Evolutionary conservation across 1,140 invertebrate species (phyloP), one percentile per base, ranked within the genome.

Genomic region (Lasioglossum baleicum): DNA sequence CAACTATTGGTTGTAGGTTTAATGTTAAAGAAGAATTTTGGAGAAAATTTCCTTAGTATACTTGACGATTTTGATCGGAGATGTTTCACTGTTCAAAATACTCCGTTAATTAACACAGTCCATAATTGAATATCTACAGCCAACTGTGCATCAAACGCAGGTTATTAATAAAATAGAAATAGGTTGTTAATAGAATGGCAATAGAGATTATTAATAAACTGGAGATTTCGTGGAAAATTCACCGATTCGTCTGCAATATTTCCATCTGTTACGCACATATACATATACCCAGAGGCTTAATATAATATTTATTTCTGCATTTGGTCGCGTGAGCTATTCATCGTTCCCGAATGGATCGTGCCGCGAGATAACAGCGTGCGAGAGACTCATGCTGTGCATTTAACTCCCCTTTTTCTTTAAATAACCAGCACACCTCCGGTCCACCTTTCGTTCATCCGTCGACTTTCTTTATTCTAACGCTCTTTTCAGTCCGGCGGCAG

Each of bases 241-340:
- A 35, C 65, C 15, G 15, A 22, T 7, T n/a, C 11, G 61, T 60
- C 10, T 2, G 1, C 8, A 15, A 20, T 17, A 13, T 15, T 6
- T n/a, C n/a, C 31, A 10, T 26, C 40, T 2, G 2, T 8, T 15
- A 6, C 22, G 31, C 26, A 7, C 17, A 31, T 67, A 44, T n/a
- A 22, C 15, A 48, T n/a, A 22, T n/a, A 48, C 67, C 0, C 7
- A 1, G 0, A 58, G n/a, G 65, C 81, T 89, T 83, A 82, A 82
- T 85, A 82, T 83, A 82, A 82, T 85, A 82, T 78, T 85, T 86
- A 83, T 84, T 82, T 82, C 51, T 15, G 26, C 26, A 26, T 26
- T 89, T 88, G 82, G 84, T 68, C 81, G 22, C 69, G 64, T 15
- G 48, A 11, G 81, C 81, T 84, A 85, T 88, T 87, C 84, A 78